Conservation (phyloP, 2,888 invertebrate genomes). For the Cantharis flavilabris region DNA sequence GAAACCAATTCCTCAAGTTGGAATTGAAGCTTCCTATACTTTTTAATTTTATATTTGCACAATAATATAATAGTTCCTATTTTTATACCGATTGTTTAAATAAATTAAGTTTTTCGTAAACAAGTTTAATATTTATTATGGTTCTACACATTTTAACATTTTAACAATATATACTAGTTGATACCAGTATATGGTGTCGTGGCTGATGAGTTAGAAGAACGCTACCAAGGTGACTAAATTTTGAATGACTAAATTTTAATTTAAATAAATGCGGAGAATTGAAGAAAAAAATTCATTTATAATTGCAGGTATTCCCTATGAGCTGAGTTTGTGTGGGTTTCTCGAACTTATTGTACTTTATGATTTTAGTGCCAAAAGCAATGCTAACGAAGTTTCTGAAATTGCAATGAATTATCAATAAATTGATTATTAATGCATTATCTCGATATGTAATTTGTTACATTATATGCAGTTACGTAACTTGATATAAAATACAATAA, state of each 20-base stretch:
- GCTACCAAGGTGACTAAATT: too few species aligned
- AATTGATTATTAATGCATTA: background rate
- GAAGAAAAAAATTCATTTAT: background rate
- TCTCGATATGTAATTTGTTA: background rate
- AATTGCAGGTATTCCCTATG: background rate
- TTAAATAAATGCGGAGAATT: background rate
- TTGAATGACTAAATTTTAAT: background rate
- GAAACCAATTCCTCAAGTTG: constrained; percentile 4
- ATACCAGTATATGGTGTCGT: too few species aligned
- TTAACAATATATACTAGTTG: too few species aligned
- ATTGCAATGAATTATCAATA: background rate
- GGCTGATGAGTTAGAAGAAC: too few species aligned
- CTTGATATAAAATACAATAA: background rate
- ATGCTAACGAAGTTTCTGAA: background rate
- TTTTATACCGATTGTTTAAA: background rate
- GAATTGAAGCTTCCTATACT: background rate
- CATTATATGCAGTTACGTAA: background rate
- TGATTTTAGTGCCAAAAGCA: background rate
- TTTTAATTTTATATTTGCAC: background rate
- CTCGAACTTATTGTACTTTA: background rate
- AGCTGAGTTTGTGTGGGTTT: background rate
- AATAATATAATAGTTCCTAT: background rate
- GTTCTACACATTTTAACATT: too few species aligned
- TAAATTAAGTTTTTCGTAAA: too few species aligned
- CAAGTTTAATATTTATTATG: too few species aligned